Evolutionary conservation across 2,113 vertebrate genomes (phyloP).

Genomic region (Anolis carolinensis): DNA sequence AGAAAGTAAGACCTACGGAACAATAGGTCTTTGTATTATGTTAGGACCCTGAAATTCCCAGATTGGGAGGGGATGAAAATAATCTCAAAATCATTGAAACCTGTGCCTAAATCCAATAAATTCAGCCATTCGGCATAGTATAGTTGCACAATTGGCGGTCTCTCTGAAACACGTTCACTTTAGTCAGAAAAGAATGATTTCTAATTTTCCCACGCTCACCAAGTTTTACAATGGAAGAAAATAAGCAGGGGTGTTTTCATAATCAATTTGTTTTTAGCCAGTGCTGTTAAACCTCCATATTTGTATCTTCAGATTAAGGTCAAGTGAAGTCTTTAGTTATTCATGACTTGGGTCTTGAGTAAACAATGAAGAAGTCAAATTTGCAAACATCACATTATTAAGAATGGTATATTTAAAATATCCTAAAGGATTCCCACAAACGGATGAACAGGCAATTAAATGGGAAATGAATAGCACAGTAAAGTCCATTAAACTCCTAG

Average conservation of each 20-base stretch:
- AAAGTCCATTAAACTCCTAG: background rate
- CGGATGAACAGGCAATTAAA: background rate
- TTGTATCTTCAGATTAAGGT: no score
- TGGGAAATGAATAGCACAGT: background rate
- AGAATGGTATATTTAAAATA: background rate
- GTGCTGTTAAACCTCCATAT: background rate
- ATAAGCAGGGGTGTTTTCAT: background rate
- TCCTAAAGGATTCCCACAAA: background rate
- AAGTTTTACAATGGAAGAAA: background rate
- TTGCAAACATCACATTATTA: background rate
- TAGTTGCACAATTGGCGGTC: no score
- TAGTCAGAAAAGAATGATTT: no score
- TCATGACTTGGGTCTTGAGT: background rate
- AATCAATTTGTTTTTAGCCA: background rate
- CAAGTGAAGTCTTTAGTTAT: no score
- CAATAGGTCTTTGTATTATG: no score
- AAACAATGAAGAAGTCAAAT: background rate
- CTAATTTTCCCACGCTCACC: no score
- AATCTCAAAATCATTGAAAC: no score
- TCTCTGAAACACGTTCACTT: no score
- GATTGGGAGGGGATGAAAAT: no score
- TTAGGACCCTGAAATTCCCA: no score
- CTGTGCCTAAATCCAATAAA: no score
- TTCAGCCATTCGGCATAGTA: background rate
- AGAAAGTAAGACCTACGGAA: no score